Evolutionary conservation across 2,888 invertebrate species (phyloP), one percentile per base, ranked within the genome.

Genomic region (Suillia variegata): DNA sequence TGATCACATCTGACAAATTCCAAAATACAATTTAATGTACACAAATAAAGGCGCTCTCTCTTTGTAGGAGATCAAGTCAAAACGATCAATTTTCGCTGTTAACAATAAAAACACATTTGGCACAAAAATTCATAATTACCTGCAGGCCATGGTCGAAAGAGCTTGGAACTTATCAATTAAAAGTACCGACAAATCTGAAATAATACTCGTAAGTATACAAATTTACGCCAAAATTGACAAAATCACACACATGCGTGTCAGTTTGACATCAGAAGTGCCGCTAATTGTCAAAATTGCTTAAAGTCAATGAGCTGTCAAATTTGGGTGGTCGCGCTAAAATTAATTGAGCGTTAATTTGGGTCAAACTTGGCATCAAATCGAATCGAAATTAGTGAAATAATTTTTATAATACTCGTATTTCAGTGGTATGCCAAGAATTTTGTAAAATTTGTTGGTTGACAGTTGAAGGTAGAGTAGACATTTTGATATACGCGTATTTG

Each of bases 261-360:
- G 31, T 24, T 50, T 54, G 54, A 70, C 68, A 72, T 75, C 65
- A 75, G 75, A 74, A 71, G 66, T 67, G 67, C 73, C 77, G 74
- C 75, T 74, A 75, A 76, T 75, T 76, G 74, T 71, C 69, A 67
- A 71, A 76, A 74, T 75, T 69, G 72, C 75, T 75, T 51, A 65
- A 21, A 33, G 54, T 15, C 57, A 33, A 51, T 48, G 24, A 12
- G 15, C 20, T 15, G 54, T 62, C 47, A 17, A 22, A 31, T 42
- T 17, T 17, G 45, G 45, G 18, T 45, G 45, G 45, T 45, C 18
- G 38, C 12, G 38, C 45, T 4, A 45, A 45, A 45, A 45, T 45
- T 45, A 45, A 45, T 45, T 45, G 45, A 45, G 45, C 45, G 45
- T 45, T 45, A 45, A 45, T 21, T 13, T 54, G 54, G 54, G 54